A percentile compares a stretch with the other conserved stretches of the same genome.
Evolutionary conservation across 2,797 vertebrate genomes (phyloP).

Genomic region (Holocentrus rufus): DNA sequence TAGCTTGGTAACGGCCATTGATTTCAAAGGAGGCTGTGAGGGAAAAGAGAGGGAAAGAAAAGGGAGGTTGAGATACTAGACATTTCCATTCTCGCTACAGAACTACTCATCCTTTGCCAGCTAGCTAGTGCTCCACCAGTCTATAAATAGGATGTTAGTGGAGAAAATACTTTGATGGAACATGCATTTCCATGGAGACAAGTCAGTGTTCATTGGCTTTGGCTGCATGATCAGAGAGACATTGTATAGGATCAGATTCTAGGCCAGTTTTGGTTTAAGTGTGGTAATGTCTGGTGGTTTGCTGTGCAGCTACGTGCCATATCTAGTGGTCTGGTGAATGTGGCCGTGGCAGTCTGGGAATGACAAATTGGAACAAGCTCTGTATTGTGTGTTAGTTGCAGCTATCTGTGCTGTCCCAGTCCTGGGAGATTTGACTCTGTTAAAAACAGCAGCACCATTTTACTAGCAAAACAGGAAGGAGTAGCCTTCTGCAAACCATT

Average conservation of each 20-base stretch:
- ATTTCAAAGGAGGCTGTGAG: conserved; percentile 51
- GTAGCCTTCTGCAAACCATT: background rate
- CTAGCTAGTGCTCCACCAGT: conserved; percentile 43
- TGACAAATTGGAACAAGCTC: conserved; percentile 24
- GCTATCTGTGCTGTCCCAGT: conserved; percentile 15
- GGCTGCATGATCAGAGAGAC: conserved; percentile 26
- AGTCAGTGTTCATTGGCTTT: conserved; percentile 33
- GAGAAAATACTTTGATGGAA: conserved; percentile 62
- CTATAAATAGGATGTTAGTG: conserved; percentile 76
- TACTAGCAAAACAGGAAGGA: conserved; percentile 7
- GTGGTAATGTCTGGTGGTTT: background rate
- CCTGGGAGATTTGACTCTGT: background rate
- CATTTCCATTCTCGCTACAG: conserved; percentile 66
- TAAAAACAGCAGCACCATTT: conserved; percentile 26
- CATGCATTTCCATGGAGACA: conserved; percentile 75
- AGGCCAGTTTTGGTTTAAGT: conserved; percentile 27
- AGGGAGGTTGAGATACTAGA: conserved; percentile 53
- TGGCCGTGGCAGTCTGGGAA: conserved; percentile 24
- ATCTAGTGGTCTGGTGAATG: conserved; percentile 15
- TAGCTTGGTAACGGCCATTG: conserved; percentile 50
- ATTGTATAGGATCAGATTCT: conserved; percentile 28
- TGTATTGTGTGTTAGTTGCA: conserved; percentile 15
- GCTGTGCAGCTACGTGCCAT: conserved; percentile 29
- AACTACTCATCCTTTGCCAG: conserved; percentile 66
- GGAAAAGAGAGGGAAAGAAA: background rate